Base-by-base conservation (phyloP, 2,113 vertebrate species). In the Gallinago jamesoni region DNA sequence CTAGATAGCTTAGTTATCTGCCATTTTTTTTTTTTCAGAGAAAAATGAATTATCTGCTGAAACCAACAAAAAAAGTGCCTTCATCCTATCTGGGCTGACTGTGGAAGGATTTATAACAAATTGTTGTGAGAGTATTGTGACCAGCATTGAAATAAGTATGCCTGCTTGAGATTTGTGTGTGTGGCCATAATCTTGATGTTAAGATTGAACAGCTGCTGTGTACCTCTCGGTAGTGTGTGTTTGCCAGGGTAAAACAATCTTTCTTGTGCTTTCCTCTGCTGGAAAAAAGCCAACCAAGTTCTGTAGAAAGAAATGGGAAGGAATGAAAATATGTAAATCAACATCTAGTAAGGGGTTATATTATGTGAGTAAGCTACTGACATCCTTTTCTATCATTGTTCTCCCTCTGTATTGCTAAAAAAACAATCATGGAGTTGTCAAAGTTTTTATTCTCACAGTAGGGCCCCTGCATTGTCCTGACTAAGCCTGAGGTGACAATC, bases 141-240 rank as follows among this genome's bases (percentile, higher is more conserved):
- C 77, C 62, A 80, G 91, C 91, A 96, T 90, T 89, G 70, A 96
- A 96, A 96, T 93, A 90, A 96, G 52, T 59, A 70, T 80, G 55
- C 45, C 56, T 95, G 82, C 79, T 91, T 90, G 77, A 90, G 89
- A 85, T 87, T 66, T 56, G 6, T 95, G 76, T 87, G 43, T 90
- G 48, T 59, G 43, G 78, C 66, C 0, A 1, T 91, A 95, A 93
- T 92, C 81, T 79, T 94, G 95, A 92, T 84, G 92, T 31, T 84
- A 84, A 93, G 94, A 96, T 91, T 93, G 89, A 96, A 72, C 77
- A 89, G 92, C 89, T 96, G 87, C 93, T 95, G 83, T 82, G 72
- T 96, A 97, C 82, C 93, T 95, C 85, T 84, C 74, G 52, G 85
- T 55, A 91, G 45, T 5, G 14, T 85, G 70, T 76, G 48, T 76